Evolutionary conservation across 2,888 invertebrate genomes (phyloP), one percentile per base, ranked within the genome.

Genomic region (Poecilobothrus nobilitatus): DNA sequence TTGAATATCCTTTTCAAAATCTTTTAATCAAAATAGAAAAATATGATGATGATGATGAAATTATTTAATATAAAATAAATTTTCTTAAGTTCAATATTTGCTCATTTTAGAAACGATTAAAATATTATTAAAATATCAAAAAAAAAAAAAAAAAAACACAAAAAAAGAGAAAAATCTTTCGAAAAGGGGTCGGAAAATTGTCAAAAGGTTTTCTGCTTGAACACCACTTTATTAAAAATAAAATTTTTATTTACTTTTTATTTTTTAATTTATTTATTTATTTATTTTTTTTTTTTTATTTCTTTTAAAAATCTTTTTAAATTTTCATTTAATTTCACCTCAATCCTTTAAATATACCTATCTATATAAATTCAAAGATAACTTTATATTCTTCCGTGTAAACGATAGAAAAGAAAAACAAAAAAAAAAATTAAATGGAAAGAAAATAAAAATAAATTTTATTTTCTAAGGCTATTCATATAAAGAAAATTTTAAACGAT

Each of bases 121-220:
- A 53, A 53, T 53, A n/a, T 53, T 53, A 53, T 53, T 53, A 18
- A 53, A 53, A 41, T 12, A 12, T 41, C 2, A 41, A 6, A 41
- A 41, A 41, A 12, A 41, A 53, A 53, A 53, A 18, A 53, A 9
- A 18, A 53, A 53, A 18, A 9, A 15, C 53, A 53, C 9, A 53
- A 53, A 53, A 41, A 41, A 53, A 18, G 18, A 53, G 53, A 18
- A 53, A n/a, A 53, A 12, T 12, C 12, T 37, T 37, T 10, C 37
- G 18, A 53, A 41, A 41, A 41, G 18, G 53, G 53, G 6, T 53
- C 18, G 15, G 7, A 53, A 53, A 53, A 53, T 53, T 53, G 53
- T 53, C 53, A 53, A 53, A 53, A 53, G 53, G 53, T 53, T 53
- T 53, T 53, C 53, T 53, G 53, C 53, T 53, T 53, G 53, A 53